phyloP scores from a whole-genome alignment of 1,140 invertebrate species.

The Sitobion miscanthi region DNA sequence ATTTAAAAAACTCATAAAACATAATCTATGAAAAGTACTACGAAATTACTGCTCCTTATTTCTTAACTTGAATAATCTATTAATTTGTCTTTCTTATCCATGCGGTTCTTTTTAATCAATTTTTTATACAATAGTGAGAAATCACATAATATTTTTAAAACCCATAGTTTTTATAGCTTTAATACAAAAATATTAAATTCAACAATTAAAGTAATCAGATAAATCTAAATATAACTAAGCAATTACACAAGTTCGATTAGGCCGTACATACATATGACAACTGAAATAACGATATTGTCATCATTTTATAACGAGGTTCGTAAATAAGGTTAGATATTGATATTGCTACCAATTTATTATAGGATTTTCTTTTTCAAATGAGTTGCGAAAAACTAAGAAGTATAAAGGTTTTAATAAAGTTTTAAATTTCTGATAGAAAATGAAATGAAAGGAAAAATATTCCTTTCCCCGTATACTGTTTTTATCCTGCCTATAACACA shows the following conservation, averaged over 20 bases:
- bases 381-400: too few species aligned
- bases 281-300: background rate
- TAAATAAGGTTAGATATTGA: background rate
- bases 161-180: background rate
- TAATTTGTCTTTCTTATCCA: background rate
- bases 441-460: background rate
- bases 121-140: background rate
- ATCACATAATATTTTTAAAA: background rate
- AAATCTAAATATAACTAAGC: background rate
- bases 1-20: background rate
- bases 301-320: background rate
- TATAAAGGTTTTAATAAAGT: background rate
- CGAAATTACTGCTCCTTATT: background rate
- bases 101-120: background rate
- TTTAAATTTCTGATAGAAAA: background rate
- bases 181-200: background rate
- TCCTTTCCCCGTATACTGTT: background rate
- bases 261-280: background rate
- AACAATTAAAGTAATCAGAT: background rate
- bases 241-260: background rate
- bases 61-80: background rate
- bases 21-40: background rate
- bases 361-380: background rate
- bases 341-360: background rate
- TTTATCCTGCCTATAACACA: background rate